Evolutionary conservation across 2,888 invertebrate genomes (phyloP), one percentile per base, ranked within the genome.

Genomic region (Baccha elongata): DNA sequence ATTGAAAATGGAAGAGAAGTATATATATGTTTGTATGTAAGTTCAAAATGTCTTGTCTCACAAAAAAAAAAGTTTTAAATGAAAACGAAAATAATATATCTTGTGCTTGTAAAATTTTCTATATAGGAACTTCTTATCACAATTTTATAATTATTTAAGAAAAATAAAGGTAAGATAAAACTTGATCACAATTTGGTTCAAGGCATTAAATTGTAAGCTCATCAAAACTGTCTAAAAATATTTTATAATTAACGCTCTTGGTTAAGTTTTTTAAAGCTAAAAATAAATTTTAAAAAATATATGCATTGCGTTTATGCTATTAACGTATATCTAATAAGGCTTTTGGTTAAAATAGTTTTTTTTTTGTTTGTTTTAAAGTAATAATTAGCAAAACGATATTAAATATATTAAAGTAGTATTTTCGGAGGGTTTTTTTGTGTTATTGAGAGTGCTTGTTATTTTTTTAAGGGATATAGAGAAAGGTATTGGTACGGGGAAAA

Each of bases 51-150:
- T 69, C 55, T 71, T 48, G 55, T 55, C 48, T 64, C 46, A 62
- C 13, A 46, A 46, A 35, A 42, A 44, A 15, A 15, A n/a, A 21
- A 19, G 11, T 58, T 60, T 44, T 60, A 8, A 44, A 60, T 58
- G 46, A 50, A 52, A 23, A 35, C n/a, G 44, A 55, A 35, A 46
- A 68, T n/a, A 32, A 55, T 44, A 53, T 37, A 53, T 74, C 13
- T 64, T 42, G 71, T 81, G 75, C 52, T 81, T 76, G 75, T 81
- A 75, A 69, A 75, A 67, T 62, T 72, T 50, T 71, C 58, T 76
- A 76, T 76, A 76, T 81, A 81, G 81, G 81, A 81, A 81, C 81
- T 76, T 67, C 15, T 76, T 76, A 81, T 81, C 81, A 81, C 76
- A 76, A 29, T 60, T 17, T 29, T n/a, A 26, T 40, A 11, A 21